Conservation (phyloP, 2,888 invertebrate genomes). For the Andrena flavipes region DNA sequence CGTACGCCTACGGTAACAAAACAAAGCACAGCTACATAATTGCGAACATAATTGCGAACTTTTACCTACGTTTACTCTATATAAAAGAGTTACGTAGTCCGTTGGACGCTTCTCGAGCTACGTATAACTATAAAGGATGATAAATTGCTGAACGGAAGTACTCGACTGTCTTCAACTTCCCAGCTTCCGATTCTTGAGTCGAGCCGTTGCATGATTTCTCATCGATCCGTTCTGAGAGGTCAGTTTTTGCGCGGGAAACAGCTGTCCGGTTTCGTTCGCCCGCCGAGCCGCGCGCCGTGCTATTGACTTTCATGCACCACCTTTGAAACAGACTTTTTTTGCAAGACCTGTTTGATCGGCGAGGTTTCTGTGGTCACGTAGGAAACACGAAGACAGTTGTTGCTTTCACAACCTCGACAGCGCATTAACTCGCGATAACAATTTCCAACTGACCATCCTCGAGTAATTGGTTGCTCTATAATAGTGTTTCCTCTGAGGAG, state of each 20-base stretch:
- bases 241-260: constrained; percentile 20
- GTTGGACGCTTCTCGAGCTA: no score
- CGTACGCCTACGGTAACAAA: no score
- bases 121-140: background rate
- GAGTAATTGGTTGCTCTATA: background rate
- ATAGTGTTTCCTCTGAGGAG: no score
- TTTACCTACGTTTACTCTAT: no score
- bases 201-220: background rate
- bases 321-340: constrained; percentile 42
- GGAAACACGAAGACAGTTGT: constrained; percentile 17
- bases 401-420: constrained; percentile 18
- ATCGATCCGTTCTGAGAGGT: background rate
- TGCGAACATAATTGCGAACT: no score
- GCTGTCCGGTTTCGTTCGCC: constrained; percentile 20
- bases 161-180: background rate
- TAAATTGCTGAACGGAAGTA: background rate
- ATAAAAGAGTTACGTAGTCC: no score
- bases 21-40: no score
- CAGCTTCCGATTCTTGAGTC: background rate
- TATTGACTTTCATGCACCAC: constrained; percentile 45
- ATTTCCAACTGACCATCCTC: background rate
- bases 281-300: constrained; percentile 6
- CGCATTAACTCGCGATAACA: background rate
- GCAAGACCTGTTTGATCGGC: constrained; percentile 9
- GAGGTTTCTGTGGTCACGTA: background rate